Percentiles rank a stretch among this genome's conserved stretches.
Evolutionary conservation across 1,140 invertebrate species (phyloP).

Genomic region (Bactericera cockerelli): DNA sequence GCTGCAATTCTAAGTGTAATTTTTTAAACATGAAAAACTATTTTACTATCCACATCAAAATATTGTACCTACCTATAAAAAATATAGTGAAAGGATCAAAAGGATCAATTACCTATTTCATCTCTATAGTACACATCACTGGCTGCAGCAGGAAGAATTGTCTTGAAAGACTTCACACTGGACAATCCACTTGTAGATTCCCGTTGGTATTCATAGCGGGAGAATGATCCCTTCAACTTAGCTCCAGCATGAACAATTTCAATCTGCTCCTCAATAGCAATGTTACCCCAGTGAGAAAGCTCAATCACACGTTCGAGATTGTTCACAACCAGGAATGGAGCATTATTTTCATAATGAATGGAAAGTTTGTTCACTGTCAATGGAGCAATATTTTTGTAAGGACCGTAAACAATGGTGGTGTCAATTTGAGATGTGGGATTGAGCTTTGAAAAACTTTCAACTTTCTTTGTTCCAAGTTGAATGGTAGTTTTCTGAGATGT

Average conservation of each 20-base stretch:
- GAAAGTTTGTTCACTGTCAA: conserved; percentile 46
- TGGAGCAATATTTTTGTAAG: conserved; percentile 57
- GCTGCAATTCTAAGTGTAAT: too few relatives aligned
- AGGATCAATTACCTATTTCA: conserved; percentile 77
- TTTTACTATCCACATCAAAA: too few relatives aligned
- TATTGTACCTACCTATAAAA: too few relatives aligned
- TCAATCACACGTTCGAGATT: conserved; percentile 76
- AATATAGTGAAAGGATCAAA: too few relatives aligned
- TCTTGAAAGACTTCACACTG: conserved; percentile 78
- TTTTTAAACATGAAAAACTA: too few relatives aligned
- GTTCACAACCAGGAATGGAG: conserved; percentile 85
- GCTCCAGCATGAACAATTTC: conserved; percentile 87
- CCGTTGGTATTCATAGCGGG: conserved; percentile 85
- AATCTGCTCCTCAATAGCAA: conserved; percentile 89
- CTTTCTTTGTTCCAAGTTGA: conserved; percentile 52
- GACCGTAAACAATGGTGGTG: conserved; percentile 67
- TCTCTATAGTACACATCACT: conserved; percentile 89
- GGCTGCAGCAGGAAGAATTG: conserved; percentile 40
- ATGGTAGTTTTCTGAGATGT: conserved; percentile 66
- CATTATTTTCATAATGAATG: conserved; percentile 93
- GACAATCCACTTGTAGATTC: conserved; percentile 68
- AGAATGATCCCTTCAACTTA: conserved; percentile 84
- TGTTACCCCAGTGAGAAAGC: conserved; percentile 98
- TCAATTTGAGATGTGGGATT: conserved; percentile 70
- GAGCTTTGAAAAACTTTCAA: conserved; percentile 74